These are phyloP conservation scores for Salvelinus fontinalis DNA, from an alignment of 2,113 vertebrate species.

Conservation along the genomic window DNA sequence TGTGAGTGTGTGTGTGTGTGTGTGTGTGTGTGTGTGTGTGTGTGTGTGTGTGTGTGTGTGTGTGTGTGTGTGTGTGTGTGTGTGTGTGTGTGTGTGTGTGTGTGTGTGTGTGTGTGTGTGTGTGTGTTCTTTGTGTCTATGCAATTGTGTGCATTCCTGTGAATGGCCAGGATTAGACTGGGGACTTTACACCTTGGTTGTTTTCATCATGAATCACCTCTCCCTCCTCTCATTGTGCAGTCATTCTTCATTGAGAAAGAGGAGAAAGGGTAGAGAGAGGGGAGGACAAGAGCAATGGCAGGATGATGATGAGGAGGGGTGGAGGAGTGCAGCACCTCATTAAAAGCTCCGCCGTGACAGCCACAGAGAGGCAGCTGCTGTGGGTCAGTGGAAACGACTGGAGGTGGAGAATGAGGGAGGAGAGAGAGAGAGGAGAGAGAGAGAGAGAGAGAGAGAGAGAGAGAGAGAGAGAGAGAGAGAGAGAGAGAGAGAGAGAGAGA, in stretches of 20 bases:
- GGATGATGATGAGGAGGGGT: constrained; percentile 22
- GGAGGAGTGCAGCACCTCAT: constrained; percentile 58
- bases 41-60: constrained; percentile 25
- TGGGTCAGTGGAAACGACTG: constrained; percentile 46
- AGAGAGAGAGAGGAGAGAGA: background rate
- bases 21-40: background rate
- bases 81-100: background rate
- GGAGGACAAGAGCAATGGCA: constrained; percentile 10
- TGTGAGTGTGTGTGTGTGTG: background rate
- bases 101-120: no score
- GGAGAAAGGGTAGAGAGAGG: background rate
- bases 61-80: no score
- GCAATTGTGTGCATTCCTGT: constrained; percentile 35
- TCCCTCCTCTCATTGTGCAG: background rate
- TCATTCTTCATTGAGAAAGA: constrained; percentile 33
- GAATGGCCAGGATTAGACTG: constrained; percentile 22
- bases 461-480: background rate
- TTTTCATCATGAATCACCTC: no score
- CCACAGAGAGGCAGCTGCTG: constrained; percentile 44
- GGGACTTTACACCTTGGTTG: no score
- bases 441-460: background rate
- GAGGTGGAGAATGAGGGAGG: constrained; percentile 11
- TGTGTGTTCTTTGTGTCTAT: no score
- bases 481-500: background rate
- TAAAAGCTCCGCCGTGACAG: constrained; percentile 55